Evolutionary conservation across 2,797 vertebrate genomes (phyloP).

Genomic region (Alca torda): DNA sequence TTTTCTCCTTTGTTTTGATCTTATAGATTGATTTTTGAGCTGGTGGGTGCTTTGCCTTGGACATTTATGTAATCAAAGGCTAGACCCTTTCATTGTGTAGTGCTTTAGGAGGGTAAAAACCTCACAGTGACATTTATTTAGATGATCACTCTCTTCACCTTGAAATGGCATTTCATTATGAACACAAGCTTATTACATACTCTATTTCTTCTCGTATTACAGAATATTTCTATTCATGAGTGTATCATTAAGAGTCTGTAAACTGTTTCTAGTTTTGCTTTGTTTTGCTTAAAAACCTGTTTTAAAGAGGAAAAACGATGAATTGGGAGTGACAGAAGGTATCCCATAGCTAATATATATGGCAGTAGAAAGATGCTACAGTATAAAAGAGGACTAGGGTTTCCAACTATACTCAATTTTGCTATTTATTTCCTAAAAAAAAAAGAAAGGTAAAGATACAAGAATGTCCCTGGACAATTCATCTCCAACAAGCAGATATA

Average conservation of each 20-base stretch:
- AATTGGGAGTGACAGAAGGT: background rate
- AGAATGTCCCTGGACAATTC: background rate
- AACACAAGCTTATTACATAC: background rate
- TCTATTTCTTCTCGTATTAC: background rate
- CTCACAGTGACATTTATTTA: background rate
- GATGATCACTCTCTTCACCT: background rate
- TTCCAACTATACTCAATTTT: background rate
- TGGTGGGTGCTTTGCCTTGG: background rate
- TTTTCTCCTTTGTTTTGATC: background rate
- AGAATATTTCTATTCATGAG: background rate
- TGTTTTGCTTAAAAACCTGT: background rate
- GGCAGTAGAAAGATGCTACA: background rate
- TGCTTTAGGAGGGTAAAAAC: background rate
- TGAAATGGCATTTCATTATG: constrained; percentile 8
- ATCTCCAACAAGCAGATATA: background rate
- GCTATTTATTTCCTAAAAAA: background rate
- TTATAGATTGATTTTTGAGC: background rate
- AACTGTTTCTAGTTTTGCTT: background rate
- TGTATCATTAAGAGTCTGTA: background rate
- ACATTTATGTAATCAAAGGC: constrained; percentile 18
- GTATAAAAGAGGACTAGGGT: background rate
- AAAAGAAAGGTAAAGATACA: background rate
- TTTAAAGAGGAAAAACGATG: background rate
- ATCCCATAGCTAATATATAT: background rate
- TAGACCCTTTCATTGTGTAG: background rate